Base-by-base conservation (phyloP, 2,797 vertebrate species). In the Manis javanica region DNA sequence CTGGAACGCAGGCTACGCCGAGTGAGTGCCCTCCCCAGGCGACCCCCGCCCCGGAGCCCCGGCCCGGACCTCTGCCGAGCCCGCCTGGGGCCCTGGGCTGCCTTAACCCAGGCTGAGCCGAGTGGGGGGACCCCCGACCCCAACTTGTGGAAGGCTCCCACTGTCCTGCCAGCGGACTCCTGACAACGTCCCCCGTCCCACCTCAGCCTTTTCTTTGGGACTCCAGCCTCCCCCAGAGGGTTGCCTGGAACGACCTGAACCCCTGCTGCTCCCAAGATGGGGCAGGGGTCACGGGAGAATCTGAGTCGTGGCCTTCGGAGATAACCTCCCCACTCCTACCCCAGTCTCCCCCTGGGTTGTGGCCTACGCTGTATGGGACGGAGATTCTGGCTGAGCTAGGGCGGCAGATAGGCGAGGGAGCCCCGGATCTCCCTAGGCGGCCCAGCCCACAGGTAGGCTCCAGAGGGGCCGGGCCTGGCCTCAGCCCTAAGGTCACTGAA, bases 1-100 rank as follows among this genome's bases (percentile, higher is more conserved):
- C 2, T 98, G 98, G 98, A 93, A 97, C 46, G 96, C 98, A 19
- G 98, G 98, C 85, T 99, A 99, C 53, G 98, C 98, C 2, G 98
- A 99, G 98, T 98, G 97, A 99, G 98, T 98, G 94, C 49, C 39
- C 57, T 46, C 13, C 31, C 31, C 57, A 31, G 57, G 34, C 18
- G 6, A 15, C 18, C 42, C 19, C 23, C 3, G 14, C 0, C 61
- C 19, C 34, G 21, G 26, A 37, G 21, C 14, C 71, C 26, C 61
- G 0, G 21, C 46, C 61, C n/a, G 5, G 57, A 16, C n/a, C n/a
- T 12, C 26, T 37, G 37, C 37, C 2, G 86, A 88, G 14, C 66
- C 77, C 3, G 16, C n/a, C 19, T 29, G 31, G 34, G 78, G 53
- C 23, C 69, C 39, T 51, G 29, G 29, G 82, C 61, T 2, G 51